These are phyloP conservation scores for Thunnus albacares DNA, from an alignment of 2,797 vertebrate species.

Conservation along the genomic window DNA sequence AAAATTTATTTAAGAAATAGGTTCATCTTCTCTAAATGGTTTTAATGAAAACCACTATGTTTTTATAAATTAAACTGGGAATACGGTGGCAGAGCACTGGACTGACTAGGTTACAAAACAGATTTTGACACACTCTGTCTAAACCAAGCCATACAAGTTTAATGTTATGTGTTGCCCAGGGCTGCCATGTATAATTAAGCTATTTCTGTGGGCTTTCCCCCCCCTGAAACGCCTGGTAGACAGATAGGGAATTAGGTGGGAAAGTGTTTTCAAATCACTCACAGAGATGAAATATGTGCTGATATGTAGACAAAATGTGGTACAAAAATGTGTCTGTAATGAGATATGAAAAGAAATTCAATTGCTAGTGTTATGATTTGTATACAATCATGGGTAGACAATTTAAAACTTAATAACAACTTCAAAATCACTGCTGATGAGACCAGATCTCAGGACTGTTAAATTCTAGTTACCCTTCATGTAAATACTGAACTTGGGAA, in stretches of 20 bases:
- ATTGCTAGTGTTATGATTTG: background rate
- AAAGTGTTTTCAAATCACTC: conserved; percentile 48
- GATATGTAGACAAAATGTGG: conserved; percentile 10
- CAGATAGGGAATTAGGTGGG: conserved; percentile 61
- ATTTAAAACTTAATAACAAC: background rate
- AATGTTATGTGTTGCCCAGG: conserved; percentile 78
- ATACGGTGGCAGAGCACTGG: conserved; percentile 29
- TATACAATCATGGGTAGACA: background rate
- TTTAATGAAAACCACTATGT: conserved; percentile 24
- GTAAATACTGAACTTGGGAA: no score
- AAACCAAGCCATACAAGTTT: conserved; percentile 81
- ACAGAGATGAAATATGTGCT: conserved; percentile 45
- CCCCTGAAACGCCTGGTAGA: conserved; percentile 43
- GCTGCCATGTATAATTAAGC: conserved; percentile 84
- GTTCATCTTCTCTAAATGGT: conserved; percentile 13
- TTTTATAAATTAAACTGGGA: conserved; percentile 55
- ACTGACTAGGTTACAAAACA: conserved; percentile 65
- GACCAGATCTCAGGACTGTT: no score
- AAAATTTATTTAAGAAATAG: conserved; percentile 17
- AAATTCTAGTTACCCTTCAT: no score
- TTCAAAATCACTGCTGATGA: no score
- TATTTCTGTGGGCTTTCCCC: conserved; percentile 56
- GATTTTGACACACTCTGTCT: conserved; percentile 71
- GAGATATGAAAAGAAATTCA: background rate
- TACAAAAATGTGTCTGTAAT: conserved; percentile 7